These are phyloP conservation scores for Bombyx mori DNA, from an alignment of 1,140 invertebrate genomes.

Conservation along the genomic window ASM3026992v2 NC_085129.1:10590501-10591000, in stretches of 20 bases:
- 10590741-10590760: conserved; percentile 23
- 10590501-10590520: conserved; percentile 24
- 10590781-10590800: no score
- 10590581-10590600: conserved; percentile 61
- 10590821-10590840: no score
- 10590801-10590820: no score
- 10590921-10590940: no score
- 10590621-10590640: conserved; percentile 68
- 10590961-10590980: no score
- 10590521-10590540: conserved; percentile 28
- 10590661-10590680: conserved; percentile 43
- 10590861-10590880: no score
- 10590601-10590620: conserved; percentile 58
- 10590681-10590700: conserved; percentile 26
- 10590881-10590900: no score
- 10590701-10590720: conserved; percentile 60
- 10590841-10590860: no score
- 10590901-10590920: no score
- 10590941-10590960: no score
- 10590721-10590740: conserved; percentile 60
- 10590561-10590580: conserved; percentile 55
- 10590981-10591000: no score
- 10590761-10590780: no score
- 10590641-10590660: conserved; percentile 69
- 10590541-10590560: conserved; percentile 34